Percentiles rank a stretch among this genome's conserved stretches.
Evolutionary conservation across 2,113 vertebrate genomes (phyloP).

Genomic region (Calidris pygmaea): DNA sequence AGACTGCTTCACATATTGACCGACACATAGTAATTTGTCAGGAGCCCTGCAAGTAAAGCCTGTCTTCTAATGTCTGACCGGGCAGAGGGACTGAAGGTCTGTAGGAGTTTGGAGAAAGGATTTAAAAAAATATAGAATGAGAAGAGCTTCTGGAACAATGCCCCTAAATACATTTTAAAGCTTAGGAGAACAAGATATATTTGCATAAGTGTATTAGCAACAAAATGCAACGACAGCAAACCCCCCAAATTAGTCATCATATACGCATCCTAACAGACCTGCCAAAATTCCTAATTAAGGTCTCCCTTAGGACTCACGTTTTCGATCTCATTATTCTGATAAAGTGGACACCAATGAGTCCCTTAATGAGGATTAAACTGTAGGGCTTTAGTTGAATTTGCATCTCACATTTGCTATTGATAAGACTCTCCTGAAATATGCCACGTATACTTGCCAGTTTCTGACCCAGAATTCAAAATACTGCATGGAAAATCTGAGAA

Average conservation of each 20-base stretch:
- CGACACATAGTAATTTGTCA: background rate
- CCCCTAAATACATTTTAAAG: background rate
- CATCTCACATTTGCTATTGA: background rate
- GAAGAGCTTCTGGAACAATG: background rate
- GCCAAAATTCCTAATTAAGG: slow-evolving; percentile 53
- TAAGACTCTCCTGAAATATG: background rate
- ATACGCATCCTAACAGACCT: slow-evolving; percentile 26
- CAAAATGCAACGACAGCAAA: background rate
- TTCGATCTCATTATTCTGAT: slow-evolving; percentile 64
- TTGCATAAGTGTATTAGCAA: background rate
- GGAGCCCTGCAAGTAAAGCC: background rate
- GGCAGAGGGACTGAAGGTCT: background rate
- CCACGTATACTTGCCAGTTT: background rate
- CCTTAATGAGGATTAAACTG: slow-evolving; percentile 65
- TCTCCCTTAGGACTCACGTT: slow-evolving; percentile 38
- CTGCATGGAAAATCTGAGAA: background rate
- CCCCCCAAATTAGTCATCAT: background rate
- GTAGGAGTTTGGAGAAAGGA: background rate
- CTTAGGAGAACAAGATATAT: background rate
- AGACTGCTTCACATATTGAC: background rate
- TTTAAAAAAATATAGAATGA: background rate
- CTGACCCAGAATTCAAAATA: background rate
- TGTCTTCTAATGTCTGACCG: background rate
- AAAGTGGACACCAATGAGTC: slow-evolving; percentile 60
- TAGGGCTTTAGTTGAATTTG: slow-evolving; percentile 45